phyloP scores from a whole-genome alignment of 2,113 vertebrate species.

The Pungitius pungitius region DNA sequence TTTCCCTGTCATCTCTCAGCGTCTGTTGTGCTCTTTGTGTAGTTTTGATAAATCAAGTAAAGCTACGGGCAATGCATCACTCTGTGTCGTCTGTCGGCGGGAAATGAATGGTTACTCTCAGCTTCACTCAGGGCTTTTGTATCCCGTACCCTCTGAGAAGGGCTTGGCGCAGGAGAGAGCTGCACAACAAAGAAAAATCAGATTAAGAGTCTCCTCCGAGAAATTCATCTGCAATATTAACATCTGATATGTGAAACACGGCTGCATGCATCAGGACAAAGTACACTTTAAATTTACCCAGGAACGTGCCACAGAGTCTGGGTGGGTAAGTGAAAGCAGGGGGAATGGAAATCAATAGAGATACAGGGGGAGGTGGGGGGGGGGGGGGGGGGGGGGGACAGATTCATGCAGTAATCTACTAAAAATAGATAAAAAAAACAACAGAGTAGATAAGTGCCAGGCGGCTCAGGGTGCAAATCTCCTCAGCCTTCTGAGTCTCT shows the following conservation, averaged over 20 bases:
- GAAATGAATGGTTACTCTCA: conserved; percentile 63
- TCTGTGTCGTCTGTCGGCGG: conserved; percentile 66
- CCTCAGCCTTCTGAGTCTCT: conserved; percentile 13
- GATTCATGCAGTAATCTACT: conserved; percentile 52
- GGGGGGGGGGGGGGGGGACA: no score
- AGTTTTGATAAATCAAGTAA: conserved; percentile 75
- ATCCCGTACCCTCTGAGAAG: conserved; percentile 39
- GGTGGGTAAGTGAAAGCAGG: conserved; percentile 32
- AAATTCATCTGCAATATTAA: conserved; percentile 59
- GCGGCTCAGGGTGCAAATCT: conserved; percentile 31
- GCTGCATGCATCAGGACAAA: conserved; percentile 37
- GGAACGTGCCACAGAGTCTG: conserved; percentile 33
- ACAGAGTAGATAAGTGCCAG: conserved; percentile 39
- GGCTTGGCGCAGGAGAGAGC: not conserved
- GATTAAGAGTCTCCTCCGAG: conserved; percentile 54
- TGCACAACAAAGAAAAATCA: conserved; percentile 49
- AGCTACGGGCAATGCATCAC: conserved; percentile 67
- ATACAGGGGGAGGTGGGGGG: conserved; percentile 44
- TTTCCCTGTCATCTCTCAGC: conserved; percentile 57
- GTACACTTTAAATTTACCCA: conserved; percentile 42
- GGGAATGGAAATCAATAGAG: conserved; percentile 50
- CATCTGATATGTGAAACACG: conserved; percentile 54
- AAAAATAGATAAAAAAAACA: conserved; percentile 55
- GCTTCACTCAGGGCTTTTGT: conserved; percentile 49
- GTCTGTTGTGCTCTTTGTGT: conserved; percentile 64